Evolutionary conservation across 2,888 invertebrate genomes (phyloP).

Genomic region (Lasioglossum vierecki): DNA sequence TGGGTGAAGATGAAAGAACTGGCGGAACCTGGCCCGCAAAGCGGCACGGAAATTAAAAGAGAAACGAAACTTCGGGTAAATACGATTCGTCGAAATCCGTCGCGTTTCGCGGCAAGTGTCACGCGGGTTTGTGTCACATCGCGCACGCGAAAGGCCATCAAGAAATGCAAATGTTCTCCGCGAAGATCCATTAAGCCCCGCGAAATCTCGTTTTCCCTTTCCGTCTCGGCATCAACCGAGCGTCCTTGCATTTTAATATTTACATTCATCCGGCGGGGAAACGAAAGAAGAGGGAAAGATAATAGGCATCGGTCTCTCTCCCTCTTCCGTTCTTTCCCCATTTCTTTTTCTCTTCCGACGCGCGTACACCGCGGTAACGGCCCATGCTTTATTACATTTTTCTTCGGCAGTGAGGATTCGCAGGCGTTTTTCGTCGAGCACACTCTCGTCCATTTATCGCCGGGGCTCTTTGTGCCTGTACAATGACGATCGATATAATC

Average conservation of each 20-base stretch:
- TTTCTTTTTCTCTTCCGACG: not conserved
- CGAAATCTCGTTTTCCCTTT: conserved; percentile 51
- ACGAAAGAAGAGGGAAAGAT: not conserved
- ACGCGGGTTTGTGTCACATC: conserved; percentile 21
- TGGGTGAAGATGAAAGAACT: not conserved
- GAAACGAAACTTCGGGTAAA: conserved; percentile 22
- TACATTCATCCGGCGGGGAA: conserved; percentile 47
- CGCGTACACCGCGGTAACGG: conserved; percentile 9
- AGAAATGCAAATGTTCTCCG: conserved; percentile 52
- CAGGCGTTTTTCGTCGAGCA: conserved; percentile 2
- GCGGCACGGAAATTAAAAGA: not conserved
- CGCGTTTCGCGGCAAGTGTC: conserved; percentile 19
- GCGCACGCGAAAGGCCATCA: conserved; percentile 37
- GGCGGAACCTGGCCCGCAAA: not conserved
- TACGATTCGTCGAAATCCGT: conserved; percentile 22
- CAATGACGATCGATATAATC: conserved; percentile 69
- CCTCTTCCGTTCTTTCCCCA: not conserved
- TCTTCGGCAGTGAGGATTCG: conserved; percentile 5
- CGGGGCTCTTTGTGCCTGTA: conserved; percentile 45
- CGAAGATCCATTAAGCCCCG: conserved; percentile 50
- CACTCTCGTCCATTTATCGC: conserved; percentile 23
- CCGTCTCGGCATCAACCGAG: conserved; percentile 30
- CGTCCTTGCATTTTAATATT: conserved; percentile 50
- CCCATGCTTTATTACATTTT: conserved; percentile 29
- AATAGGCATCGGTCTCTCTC: not conserved